Percentiles rank a stretch among this genome's conserved stretches.
Conservation (phyloP, 2,888 invertebrate genomes). For the Bembecia ichneumoniformis region DNA sequence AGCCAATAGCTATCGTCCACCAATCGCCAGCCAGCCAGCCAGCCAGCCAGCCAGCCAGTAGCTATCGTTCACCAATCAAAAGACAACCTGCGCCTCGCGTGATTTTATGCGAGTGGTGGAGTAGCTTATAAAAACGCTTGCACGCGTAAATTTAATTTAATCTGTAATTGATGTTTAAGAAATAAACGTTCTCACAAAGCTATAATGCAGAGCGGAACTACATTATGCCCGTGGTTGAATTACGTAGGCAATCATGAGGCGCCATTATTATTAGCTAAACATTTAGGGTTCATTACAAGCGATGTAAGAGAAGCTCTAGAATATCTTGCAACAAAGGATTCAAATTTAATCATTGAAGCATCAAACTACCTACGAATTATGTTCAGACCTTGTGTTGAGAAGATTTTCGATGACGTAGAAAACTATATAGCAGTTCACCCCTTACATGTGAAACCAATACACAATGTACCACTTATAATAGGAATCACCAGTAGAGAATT, state of each 20-base stretch:
- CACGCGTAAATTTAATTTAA: too few relatives aligned
- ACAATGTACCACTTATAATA: constrained; percentile 10
- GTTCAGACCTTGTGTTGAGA: constrained; percentile 14
- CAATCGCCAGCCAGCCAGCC: too few relatives aligned
- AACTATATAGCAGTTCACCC: constrained; percentile 10
- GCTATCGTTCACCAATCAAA: too few relatives aligned
- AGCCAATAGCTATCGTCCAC: too few relatives aligned
- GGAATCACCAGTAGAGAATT: constrained; percentile 8
- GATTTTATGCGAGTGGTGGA: too few relatives aligned
- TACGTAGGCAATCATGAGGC: constrained; percentile 12
- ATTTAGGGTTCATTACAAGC: constrained; percentile 20
- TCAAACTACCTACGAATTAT: neutral
- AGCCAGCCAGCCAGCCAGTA: too few relatives aligned
- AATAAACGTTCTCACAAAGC: too few relatives aligned
- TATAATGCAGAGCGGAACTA: constrained; percentile 25
- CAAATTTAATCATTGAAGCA: constrained; percentile 2
- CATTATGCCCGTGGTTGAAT: constrained; percentile 7
- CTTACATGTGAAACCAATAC: constrained; percentile 1
- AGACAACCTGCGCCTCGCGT: too few relatives aligned
- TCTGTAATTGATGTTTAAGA: too few relatives aligned
- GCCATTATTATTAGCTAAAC: constrained; percentile 20
- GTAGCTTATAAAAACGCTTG: too few relatives aligned
- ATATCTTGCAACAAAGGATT: constrained; percentile 15
- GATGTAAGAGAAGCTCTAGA: constrained; percentile 18
- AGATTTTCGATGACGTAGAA: constrained; percentile 9